phyloP scores from a whole-genome alignment of 1,140 invertebrate species.

The Drosophila grimshawi region DNA sequence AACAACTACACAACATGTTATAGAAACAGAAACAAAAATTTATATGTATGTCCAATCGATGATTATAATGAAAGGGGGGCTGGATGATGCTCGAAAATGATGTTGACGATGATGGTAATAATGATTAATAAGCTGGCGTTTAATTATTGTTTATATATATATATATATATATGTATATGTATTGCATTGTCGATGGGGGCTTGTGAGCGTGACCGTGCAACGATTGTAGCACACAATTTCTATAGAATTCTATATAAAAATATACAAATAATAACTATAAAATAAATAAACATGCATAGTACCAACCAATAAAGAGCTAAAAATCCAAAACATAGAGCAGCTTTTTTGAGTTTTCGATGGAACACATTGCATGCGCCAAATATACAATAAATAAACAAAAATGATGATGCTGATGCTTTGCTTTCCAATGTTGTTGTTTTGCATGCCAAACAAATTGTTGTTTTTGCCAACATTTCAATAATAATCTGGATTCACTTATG shows the following conservation, averaged over 20 bases:
- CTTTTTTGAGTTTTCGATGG: slow-evolving; percentile 1
- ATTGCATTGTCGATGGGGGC: slow-evolving; percentile 14
- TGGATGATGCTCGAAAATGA: slow-evolving; percentile 26
- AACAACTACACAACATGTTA: background rate
- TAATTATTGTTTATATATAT: slow-evolving; percentile 22
- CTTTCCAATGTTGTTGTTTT: slow-evolving; percentile 23
- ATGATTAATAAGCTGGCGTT: slow-evolving; percentile 22
- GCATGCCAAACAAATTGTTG: slow-evolving; percentile 29
- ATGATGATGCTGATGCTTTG: slow-evolving; percentile 15
- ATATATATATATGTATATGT: slow-evolving; percentile 10
- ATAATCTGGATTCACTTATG: slow-evolving; percentile 53
- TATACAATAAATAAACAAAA: slow-evolving; percentile 19
- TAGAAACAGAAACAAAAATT: slow-evolving; percentile 7
- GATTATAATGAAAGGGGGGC: slow-evolving; percentile 36
- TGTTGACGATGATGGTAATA: slow-evolving; percentile 13
- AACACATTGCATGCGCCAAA: slow-evolving; percentile 17
- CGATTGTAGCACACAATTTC: slow-evolving; percentile 36
- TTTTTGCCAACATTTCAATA: slow-evolving; percentile 40
- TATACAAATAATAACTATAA: slow-evolving; percentile 38
- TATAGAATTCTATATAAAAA: slow-evolving; percentile 43
- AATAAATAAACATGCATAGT: slow-evolving; percentile 48
- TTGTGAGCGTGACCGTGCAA: slow-evolving; percentile 23
- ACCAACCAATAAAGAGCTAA: slow-evolving; percentile 57
- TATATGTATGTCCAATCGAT: slow-evolving; percentile 34
- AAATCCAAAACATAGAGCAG: slow-evolving; percentile 18